A percentile compares a stretch with the other conserved stretches of the same genome.
phyloP scores from a whole-genome alignment of 92 coral and sea anemone genomes.

The Epizoanthus illoricatus region DNA sequence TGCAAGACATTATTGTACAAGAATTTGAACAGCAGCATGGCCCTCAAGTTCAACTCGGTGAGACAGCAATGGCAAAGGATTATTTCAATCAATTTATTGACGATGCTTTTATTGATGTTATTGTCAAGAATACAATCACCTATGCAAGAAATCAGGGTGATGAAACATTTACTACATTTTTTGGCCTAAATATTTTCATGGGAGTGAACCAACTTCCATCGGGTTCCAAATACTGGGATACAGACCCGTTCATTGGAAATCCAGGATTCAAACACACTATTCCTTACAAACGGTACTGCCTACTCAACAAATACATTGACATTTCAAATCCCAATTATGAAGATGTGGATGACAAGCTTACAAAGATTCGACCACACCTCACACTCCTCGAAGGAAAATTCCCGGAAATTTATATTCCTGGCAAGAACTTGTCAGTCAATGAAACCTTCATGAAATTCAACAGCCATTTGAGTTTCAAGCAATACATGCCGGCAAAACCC shows the following conservation, averaged over 20 bases:
- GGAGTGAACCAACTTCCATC: conserved; percentile 49
- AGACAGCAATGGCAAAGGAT: conserved; percentile 33
- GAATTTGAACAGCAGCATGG: conserved; percentile 24
- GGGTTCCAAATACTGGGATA: conserved; percentile 38
- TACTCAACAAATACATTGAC: conserved; percentile 44
- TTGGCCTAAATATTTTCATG: conserved; percentile 42
- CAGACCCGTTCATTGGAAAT: conserved; percentile 41
- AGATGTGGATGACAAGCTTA: conserved; percentile 27
- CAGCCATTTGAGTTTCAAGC: conserved; percentile 22
- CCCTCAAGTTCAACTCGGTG: conserved; percentile 34
- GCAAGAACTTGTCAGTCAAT: conserved; percentile 33
- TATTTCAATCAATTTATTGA: conserved; percentile 34
- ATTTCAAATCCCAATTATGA: conserved; percentile 22
- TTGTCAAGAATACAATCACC: conserved; percentile 34
- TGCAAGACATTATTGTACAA: conserved; percentile 7
- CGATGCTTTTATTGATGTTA: conserved; percentile 42
- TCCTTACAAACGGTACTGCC: conserved; percentile 25
- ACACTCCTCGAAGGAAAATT: conserved; percentile 26
- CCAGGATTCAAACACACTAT: conserved; percentile 44
- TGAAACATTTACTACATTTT: conserved; percentile 33
- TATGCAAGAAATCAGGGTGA: conserved; percentile 45
- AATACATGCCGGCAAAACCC: conserved; percentile 40
- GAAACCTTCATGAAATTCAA: conserved; percentile 36
- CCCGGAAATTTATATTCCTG: conserved; percentile 20
- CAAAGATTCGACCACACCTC: conserved; percentile 35